Conservation (phyloP, 2,888 invertebrate species). For the Tenthredo amoena region DNA sequence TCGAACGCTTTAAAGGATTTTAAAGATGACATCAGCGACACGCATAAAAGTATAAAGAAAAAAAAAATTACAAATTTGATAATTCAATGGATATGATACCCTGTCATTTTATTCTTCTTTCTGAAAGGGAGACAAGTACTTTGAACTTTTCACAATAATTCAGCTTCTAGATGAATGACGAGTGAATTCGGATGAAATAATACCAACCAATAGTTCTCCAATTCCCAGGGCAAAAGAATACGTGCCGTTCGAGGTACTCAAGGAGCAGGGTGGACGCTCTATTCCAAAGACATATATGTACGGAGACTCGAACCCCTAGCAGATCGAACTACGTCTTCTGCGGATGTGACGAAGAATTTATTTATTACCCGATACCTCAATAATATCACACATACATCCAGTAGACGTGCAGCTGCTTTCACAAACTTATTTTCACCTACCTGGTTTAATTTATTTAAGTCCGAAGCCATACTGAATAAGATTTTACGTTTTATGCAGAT, state of each 20-base stretch:
- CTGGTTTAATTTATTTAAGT: background rate
- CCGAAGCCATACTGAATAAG: no score
- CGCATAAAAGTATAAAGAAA: background rate
- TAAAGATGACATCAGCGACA: constrained; percentile 14
- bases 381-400: background rate
- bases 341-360: background rate
- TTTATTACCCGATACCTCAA: background rate
- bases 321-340: background rate
- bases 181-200: no score
- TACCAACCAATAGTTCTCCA: background rate
- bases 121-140: background rate
- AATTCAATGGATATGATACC: background rate
- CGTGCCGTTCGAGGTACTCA: background rate
- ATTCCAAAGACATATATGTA: background rate
- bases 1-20: background rate
- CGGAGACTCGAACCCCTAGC: background rate
- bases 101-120: background rate
- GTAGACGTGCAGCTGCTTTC: background rate
- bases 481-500: no score
- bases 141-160: background rate
- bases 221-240: background rate
- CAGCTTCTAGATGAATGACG: no score
- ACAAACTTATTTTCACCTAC: background rate
- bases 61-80: background rate
- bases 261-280: background rate